Evolutionary conservation across 1,140 invertebrate species (phyloP).

Genomic region (Philotrypesis tridentata): DNA sequence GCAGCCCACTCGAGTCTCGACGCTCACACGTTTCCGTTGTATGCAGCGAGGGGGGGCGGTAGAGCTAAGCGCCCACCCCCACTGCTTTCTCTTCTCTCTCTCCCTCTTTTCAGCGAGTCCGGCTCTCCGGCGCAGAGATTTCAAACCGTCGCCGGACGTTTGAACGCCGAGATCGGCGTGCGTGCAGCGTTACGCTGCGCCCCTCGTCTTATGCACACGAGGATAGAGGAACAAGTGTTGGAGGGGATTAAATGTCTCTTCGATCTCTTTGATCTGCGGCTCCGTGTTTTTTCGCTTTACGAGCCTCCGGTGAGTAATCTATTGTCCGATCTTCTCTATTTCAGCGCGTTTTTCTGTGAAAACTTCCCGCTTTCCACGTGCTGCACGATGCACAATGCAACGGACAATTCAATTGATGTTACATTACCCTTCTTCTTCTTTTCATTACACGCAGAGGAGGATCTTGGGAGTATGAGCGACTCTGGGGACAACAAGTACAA

Average conservation of each 20-base stretch:
- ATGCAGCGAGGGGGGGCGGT: not conserved
- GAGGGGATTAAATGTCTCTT: slow-evolving; percentile 43
- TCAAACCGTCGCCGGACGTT: slow-evolving; percentile 30
- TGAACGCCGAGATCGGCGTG: slow-evolving; percentile 18
- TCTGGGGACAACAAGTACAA: slow-evolving; percentile 64
- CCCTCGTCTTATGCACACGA: not conserved
- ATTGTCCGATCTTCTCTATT: not conserved
- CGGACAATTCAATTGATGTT: not conserved
- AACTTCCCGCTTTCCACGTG: not conserved
- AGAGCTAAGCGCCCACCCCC: slow-evolving; percentile 1
- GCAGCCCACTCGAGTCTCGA: too few relatives aligned
- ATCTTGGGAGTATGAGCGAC: slow-evolving; percentile 30
- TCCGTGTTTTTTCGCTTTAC: not conserved
- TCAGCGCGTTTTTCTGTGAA: not conserved
- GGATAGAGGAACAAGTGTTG: not conserved
- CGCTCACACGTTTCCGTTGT: not conserved
- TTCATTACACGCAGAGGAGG: not conserved
- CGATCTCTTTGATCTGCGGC: not conserved
- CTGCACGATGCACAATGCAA: not conserved
- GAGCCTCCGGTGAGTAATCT: not conserved
- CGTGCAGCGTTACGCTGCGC: not conserved
- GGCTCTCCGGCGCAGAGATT: not conserved
- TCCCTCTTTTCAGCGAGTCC: not conserved
- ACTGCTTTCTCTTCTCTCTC: not conserved
- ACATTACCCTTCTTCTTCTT: not conserved